These are phyloP conservation scores for Laspeyria flexula DNA, from an alignment of 2,888 invertebrate species.

Conservation along the genomic window DNA sequence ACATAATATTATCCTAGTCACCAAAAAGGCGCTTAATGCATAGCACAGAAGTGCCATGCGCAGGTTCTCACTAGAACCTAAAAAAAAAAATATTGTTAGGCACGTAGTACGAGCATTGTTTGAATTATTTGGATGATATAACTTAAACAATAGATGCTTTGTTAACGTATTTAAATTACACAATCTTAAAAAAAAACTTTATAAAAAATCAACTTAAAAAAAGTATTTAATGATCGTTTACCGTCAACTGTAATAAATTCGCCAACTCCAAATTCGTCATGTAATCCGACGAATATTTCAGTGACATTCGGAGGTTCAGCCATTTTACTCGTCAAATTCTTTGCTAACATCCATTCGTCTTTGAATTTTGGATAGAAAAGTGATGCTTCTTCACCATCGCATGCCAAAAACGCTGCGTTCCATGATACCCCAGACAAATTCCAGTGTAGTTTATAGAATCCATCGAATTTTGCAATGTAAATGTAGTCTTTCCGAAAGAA, in stretches of 20 bases:
- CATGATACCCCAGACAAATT: slow-evolving; percentile 39
- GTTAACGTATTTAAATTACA: too few relatives aligned
- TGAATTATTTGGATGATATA: too few relatives aligned
- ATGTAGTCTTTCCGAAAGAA: slow-evolving; percentile 60
- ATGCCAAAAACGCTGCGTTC: slow-evolving; percentile 49
- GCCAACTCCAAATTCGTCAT: slow-evolving; percentile 52
- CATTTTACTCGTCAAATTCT: slow-evolving; percentile 34
- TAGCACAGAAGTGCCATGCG: too few relatives aligned
- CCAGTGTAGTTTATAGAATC: slow-evolving; percentile 59
- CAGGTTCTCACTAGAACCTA: too few relatives aligned
- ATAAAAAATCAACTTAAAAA: too few relatives aligned
- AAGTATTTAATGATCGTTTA: slow-evolving; percentile 28
- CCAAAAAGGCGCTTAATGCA: too few relatives aligned
- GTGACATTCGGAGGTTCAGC: slow-evolving; percentile 35
- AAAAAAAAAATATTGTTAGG: too few relatives aligned
- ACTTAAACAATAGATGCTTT: too few relatives aligned
- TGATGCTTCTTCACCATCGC: slow-evolving; percentile 55
- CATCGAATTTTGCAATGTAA: slow-evolving; percentile 51
- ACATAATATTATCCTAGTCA: too few relatives aligned
- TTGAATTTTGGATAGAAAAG: slow-evolving; percentile 53
- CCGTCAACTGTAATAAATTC: slow-evolving; percentile 61
- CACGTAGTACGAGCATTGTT: too few relatives aligned
- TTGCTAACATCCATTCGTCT: slow-evolving; percentile 52
- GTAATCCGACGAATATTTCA: slow-evolving; percentile 54
- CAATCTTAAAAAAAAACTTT: too few relatives aligned